Conservation (phyloP, 1,140 invertebrate genomes). For the Apolygus lucorum region DNA sequence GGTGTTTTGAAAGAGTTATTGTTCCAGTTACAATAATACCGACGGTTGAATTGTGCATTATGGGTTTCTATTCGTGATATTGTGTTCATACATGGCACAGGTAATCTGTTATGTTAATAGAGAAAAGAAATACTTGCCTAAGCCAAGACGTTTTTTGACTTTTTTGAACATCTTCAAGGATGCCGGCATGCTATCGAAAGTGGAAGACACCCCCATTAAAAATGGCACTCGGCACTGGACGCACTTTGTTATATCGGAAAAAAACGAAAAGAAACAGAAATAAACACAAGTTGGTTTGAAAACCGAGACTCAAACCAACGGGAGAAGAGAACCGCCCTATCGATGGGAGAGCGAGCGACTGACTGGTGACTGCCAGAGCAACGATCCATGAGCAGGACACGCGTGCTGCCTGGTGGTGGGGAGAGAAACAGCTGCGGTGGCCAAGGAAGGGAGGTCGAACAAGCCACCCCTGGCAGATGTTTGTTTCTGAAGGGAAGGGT, state of each 20-base stretch:
- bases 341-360: neutral
- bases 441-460: no score
- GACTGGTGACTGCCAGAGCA: neutral
- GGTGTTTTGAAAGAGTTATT: no score
- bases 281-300: neutral
- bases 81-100: no score
- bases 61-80: no score
- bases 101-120: no score
- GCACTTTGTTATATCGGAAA: neutral
- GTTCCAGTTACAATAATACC: no score
- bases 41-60: no score
- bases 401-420: neutral
- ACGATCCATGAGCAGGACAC: neutral
- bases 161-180: constrained; percentile 28
- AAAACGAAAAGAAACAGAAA: neutral
- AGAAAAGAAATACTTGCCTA: constrained; percentile 29
- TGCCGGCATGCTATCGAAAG: constrained; percentile 21
- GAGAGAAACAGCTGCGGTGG: no score
- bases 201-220: constrained; percentile 24
- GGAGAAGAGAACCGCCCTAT: neutral
- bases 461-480: no score
- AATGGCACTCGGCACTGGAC: neutral
- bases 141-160: constrained; percentile 27
- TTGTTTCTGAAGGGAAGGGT: no score
- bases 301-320: neutral